A percentile compares a stretch with the other conserved stretches of the same genome.
phyloP scores from a whole-genome alignment of 2,113 vertebrate genomes.

The Litocranius walleri region DNA sequence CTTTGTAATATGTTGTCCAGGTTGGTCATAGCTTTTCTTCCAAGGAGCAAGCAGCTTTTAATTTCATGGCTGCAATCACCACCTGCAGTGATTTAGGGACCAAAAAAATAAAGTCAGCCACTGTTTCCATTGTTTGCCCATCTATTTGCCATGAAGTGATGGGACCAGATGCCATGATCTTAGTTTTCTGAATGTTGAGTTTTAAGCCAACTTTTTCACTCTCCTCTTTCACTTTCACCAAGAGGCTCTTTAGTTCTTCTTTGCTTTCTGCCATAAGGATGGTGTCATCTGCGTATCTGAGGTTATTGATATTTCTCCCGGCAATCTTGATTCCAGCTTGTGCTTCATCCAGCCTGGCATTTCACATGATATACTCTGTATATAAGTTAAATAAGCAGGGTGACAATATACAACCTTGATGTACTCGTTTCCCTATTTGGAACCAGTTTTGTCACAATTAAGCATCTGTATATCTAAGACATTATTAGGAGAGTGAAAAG shows the following conservation, averaged over 20 bases:
- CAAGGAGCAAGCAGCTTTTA: background rate
- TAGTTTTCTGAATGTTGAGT: background rate
- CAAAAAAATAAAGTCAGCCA: background rate
- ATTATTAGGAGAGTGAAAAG: background rate
- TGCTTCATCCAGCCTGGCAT: background rate
- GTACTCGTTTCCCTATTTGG: background rate
- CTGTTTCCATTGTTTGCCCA: background rate
- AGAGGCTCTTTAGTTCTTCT: background rate
- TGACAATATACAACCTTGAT: fast-evolving
- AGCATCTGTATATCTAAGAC: background rate
- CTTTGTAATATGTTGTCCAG: background rate
- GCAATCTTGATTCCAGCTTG: background rate
- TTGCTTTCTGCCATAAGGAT: fast-evolving
- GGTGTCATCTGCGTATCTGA: background rate
- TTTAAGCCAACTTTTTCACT: background rate
- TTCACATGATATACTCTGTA: background rate
- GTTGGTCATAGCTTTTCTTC: background rate
- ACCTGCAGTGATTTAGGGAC: background rate
- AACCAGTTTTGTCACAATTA: background rate
- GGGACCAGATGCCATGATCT: background rate
- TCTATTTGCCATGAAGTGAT: background rate
- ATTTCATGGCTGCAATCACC: background rate
- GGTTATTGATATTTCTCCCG: background rate
- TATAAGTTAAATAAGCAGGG: background rate
- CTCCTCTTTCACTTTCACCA: background rate